Base-by-base conservation (phyloP, 2,797 vertebrate genomes). In the Danio choprae region DNA sequence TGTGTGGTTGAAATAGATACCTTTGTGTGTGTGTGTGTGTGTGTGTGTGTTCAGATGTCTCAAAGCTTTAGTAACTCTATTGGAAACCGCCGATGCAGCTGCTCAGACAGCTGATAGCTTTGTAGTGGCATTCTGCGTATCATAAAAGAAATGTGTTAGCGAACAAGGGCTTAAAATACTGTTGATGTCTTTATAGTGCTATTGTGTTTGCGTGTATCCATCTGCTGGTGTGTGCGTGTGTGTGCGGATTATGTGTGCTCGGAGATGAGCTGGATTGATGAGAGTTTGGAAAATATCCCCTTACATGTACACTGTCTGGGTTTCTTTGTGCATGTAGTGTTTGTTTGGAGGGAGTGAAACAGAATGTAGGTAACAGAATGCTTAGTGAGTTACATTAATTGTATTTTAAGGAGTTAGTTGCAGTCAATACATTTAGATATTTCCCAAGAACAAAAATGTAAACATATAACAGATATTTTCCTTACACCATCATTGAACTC, bases 61-160 rank as follows among this genome's bases (percentile, higher is more conserved):
- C 53, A 77, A 83, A 85, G 81, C 84, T 63, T 74, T 43, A 62
- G 58, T 53, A 77, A 77, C 81, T 85, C 77, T 67, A 80, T 63
- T 71, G 48, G 69, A 85, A 82, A 82, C 74, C 56, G 41, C 69
- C 4, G 11, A 74, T 82, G 78, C 84, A 85, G 84, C 84, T 85
- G 84, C 77, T 40, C 63, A 50, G 84, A 77, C 74, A 85, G 74
- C 74, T 65, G 84, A 85, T 85, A 85, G 81, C 81, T 72, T 81
- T 85, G 73, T 81, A 62, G 72, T 68, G 67, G 81, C 81, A 83
- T 79, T 74, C 81, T 82, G 79, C 13, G 18, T 81, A 83, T 80
- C 73, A 85, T 74, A 85, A 83, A 79, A 53, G 62, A 78, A 84
- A 69, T 73, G 58, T 81, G 83, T 84, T 81, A 65, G 68, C 72